phyloP scores from a whole-genome alignment of 2,797 vertebrate species.

The Sciurus carolinensis region DNA sequence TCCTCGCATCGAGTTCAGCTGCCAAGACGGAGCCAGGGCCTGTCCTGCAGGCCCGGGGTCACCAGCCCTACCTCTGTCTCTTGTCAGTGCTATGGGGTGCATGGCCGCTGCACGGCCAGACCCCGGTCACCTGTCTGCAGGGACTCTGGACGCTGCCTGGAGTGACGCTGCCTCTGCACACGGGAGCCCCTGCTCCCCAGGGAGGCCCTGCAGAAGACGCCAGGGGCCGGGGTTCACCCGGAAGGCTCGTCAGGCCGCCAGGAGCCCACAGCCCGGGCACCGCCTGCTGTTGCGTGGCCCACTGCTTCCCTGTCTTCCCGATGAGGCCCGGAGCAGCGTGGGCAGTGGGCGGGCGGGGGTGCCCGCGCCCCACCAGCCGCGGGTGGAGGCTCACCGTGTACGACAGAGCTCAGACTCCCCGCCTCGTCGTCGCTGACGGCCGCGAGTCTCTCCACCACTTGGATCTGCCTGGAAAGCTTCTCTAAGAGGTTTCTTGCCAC shows the following conservation, averaged over 20 bases:
- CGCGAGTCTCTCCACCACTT: constrained; percentile 93
- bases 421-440: constrained; percentile 94
- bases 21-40: neutral
- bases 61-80: accelerated
- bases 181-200: accelerated
- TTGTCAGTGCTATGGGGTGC: accelerated
- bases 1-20: neutral
- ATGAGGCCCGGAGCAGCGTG: neutral
- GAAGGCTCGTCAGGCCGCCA: accelerated
- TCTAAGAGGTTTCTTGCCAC: constrained; percentile 92
- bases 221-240: neutral
- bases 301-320: neutral
- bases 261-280: accelerated
- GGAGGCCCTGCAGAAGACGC: neutral
- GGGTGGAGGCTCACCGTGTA: constrained; percentile 91
- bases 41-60: neutral
- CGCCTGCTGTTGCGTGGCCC: neutral
- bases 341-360: no score
- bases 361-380: no score
- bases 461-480: constrained; percentile 94
- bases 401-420: constrained; percentile 91
- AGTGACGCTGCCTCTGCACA: neutral
- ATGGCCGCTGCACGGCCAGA: accelerated
- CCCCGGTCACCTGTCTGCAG: neutral
- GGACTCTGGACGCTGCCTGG: neutral